Base-by-base conservation (phyloP, 2,888 invertebrate genomes). In the Alentia gelatinosa region DNA sequence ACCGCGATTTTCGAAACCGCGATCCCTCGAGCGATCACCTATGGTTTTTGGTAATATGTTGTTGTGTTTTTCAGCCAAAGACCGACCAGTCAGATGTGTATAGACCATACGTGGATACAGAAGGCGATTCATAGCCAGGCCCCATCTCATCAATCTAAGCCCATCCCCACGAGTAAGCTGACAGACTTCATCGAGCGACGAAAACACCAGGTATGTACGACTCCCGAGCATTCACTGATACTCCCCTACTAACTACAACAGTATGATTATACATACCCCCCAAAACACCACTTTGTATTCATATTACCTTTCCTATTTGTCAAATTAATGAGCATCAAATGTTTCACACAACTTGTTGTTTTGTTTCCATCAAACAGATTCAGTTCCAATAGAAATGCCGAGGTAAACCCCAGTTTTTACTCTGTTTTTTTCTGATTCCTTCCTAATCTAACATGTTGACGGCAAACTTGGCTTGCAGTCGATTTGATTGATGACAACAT, bases 171-270 rank as follows among this genome's bases (percentile, higher is more conserved):
- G 4, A 93, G 93, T 5, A 93, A 95, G 39, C 93, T 95, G 19
- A 92, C 93, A 26, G 95, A 95, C 92, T 95, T 95, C 90, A 93
- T 95, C 39, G 95, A 95, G 91, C 93, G 95, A 90, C 92, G 95
- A 84, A 94, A 94, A 92, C 94, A 94, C 91, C 94, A 95, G 94
- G 95, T 95, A 90, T 1, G 42, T 79, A n/a, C 40, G 12, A 84
- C 37, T 23, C n/a, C 23, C 30, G n/a, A 68, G 26, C 30, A 42
- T 42, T n/a, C 47, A 42, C 47, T 42, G 9, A 42, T 42, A 42
- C n/a, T n/a, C n/a, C n/a, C n/a, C n/a, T n/a, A n/a, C n/a, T n/a
- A n/a, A n/a, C n/a, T n/a, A n/a, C n/a, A n/a, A n/a, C n/a, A n/a
- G n/a, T n/a, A n/a, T n/a, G n/a, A n/a, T n/a, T n/a, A n/a, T n/a